phyloP scores from a whole-genome alignment of 2,797 vertebrate species.

The Rhinichthys osculus region DNA sequence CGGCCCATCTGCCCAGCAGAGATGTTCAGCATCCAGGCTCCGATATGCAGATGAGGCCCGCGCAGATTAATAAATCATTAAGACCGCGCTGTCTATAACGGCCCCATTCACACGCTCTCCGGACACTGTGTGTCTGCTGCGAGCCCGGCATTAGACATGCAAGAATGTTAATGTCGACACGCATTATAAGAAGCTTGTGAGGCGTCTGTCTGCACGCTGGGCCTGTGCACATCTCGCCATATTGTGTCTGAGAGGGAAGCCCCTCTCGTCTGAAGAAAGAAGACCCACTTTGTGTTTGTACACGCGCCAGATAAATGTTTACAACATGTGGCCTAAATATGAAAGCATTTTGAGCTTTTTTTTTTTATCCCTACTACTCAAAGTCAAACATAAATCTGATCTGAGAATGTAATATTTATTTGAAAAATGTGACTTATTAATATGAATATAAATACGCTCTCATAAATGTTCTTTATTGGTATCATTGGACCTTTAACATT shows the following conservation, averaged over 20 bases:
- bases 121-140: slow-evolving; percentile 34
- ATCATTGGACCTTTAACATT: neutral
- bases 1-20: slow-evolving; percentile 26
- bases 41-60: slow-evolving; percentile 49
- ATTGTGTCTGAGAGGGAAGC: slow-evolving; percentile 68
- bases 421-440: neutral
- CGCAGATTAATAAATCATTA: slow-evolving; percentile 60
- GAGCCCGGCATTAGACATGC: slow-evolving; percentile 77
- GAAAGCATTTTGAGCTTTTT: neutral
- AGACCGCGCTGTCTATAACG: slow-evolving; percentile 29
- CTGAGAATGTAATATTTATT: neutral
- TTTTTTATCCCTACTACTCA: neutral
- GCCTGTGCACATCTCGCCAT: slow-evolving; percentile 53
- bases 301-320: neutral
- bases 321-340: neutral
- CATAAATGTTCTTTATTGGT: neutral
- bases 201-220: slow-evolving; percentile 50
- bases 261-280: slow-evolving; percentile 64
- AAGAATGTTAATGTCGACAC: slow-evolving; percentile 78
- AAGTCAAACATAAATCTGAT: neutral
- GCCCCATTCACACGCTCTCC: slow-evolving; percentile 48
- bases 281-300: slow-evolving; percentile 58
- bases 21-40: slow-evolving; percentile 9
- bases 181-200: slow-evolving; percentile 75
- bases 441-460: no score